These are phyloP conservation scores for Ametastegia equiseti DNA, from an alignment of 2,888 invertebrate species.

Conservation along the genomic window DNA sequence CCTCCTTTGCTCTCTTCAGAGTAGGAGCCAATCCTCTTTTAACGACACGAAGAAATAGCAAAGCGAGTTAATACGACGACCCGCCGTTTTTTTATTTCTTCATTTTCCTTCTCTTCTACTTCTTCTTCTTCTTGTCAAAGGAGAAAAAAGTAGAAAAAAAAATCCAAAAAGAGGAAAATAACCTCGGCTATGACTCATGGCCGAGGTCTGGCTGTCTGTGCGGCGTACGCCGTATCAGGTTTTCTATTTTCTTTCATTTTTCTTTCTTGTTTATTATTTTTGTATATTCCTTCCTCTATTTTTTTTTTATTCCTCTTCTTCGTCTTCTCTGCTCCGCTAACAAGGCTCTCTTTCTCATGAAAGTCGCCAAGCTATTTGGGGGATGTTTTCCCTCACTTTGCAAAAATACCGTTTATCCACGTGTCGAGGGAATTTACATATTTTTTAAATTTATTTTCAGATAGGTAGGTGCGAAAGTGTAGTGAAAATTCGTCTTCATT, in stretches of 20 bases:
- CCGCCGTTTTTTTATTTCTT: not conserved
- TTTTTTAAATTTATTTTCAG: too few relatives aligned
- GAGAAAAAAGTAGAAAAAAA: not conserved
- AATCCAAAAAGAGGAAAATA: too few relatives aligned
- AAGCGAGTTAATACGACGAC: not conserved
- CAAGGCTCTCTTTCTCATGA: not conserved
- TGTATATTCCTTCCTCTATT: not conserved
- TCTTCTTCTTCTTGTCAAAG: not conserved
- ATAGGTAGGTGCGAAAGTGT: too few relatives aligned
- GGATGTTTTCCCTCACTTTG: not conserved
- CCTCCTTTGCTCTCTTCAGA: not conserved
- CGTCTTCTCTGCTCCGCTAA: not conserved
- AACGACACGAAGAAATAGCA: slow-evolving; percentile 10
- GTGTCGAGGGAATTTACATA: too few relatives aligned
- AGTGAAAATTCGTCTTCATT: too few relatives aligned
- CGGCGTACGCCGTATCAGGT: not conserved
- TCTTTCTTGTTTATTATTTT: not conserved
- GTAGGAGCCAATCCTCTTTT: slow-evolving; percentile 1
- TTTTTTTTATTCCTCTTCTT: not conserved
- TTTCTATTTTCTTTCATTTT: not conserved
- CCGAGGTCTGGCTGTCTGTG: not conserved
- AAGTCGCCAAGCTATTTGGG: not conserved
- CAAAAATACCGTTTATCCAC: too few relatives aligned
- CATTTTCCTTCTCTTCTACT: not conserved
- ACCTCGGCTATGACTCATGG: not conserved